These are phyloP conservation scores for Lasioglossum malachurum DNA, from an alignment of 2,888 invertebrate species.

Conservation along the genomic window DNA sequence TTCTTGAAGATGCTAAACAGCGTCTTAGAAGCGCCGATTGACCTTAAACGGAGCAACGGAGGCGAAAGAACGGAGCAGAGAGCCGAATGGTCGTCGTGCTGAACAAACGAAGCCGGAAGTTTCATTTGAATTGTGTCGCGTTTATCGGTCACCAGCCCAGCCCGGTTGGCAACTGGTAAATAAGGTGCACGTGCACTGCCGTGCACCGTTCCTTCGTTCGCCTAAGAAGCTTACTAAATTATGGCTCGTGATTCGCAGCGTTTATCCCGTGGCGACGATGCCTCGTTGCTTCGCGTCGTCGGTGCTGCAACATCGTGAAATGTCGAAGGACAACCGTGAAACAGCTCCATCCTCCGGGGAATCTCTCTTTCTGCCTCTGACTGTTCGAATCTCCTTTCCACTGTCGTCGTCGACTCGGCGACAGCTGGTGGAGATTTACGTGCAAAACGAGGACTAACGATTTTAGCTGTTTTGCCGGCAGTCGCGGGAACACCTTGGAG, in stretches of 20 bases:
- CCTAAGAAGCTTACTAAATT: conserved; percentile 63
- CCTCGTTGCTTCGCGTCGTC: neutral
- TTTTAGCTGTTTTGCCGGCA: conserved; percentile 26
- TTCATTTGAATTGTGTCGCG: conserved; percentile 70
- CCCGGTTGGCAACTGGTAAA: conserved; percentile 33
- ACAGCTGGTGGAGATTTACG: conserved; percentile 49
- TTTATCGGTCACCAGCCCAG: conserved; percentile 59
- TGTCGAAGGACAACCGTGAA: conserved; percentile 29
- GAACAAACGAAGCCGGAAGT: conserved; percentile 73
- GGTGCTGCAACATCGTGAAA: conserved; percentile 14
- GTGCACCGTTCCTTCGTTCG: conserved; percentile 1
- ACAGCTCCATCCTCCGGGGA: neutral
- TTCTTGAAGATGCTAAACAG: neutral
- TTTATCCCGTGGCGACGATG: conserved; percentile 29
- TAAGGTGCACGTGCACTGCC: conserved; percentile 51
- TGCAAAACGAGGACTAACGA: conserved; percentile 40
- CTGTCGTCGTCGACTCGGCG: neutral
- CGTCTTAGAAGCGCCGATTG: neutral
- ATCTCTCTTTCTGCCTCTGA: neutral
- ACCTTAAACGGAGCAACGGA: neutral
- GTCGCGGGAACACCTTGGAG: neutral
- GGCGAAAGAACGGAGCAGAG: neutral
- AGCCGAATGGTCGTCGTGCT: conserved; percentile 60
- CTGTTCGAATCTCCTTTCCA: neutral
- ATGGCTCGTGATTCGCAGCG: conserved; percentile 35